Base-by-base conservation (phyloP, 37 sponge, comb jelly and placozoan species). In the Dysidea cf. avara region DNA sequence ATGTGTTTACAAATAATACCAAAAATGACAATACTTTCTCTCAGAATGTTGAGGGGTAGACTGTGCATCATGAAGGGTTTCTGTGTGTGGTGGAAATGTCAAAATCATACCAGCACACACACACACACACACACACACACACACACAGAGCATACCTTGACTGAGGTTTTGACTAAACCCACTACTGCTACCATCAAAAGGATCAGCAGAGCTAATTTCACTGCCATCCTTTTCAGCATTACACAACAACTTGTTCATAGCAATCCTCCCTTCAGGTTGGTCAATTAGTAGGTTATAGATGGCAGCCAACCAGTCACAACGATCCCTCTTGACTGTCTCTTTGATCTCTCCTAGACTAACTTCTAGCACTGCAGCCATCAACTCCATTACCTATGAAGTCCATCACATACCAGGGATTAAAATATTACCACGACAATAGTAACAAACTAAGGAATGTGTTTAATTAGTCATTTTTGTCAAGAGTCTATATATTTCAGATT, bases 241-340 rank as follows among this genome's bases (percentile, higher is more conserved):
- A 20, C 20, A 18, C 24, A 35, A n/a, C 39, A 17, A 53, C 69
- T 67, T 55, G 40, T 92, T 84, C 13, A 92, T 59, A 29, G 72
- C 51, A 18, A 49, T 74, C 53, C 91, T 77, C 2, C 91, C 95
- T 31, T 95, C 96, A 0, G 92, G 92, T 60, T 90, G 87, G 68
- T 95, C 96, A 40, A 90, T 80, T 31, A 97, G 85, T 38, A 97
- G 83, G 61, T 97, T 90, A 68, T 74, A 97, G 37, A 97, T 87
- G 70, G 97, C 91, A 5, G 97, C 92, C 57, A 97, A 38, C 97
- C 97, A 97, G 75, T 97, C 97, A 64, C 94, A 93, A 39, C 90
- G 84, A 63, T 97, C 95, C 43, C 87, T 68, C 48, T 77, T 74
- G 17, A 96, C 86, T 46, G 92, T 64, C 33, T 87, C 88, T 32